phyloP scores from a whole-genome alignment of 2,113 vertebrate genomes.

The Cromileptes altivelis region DNA sequence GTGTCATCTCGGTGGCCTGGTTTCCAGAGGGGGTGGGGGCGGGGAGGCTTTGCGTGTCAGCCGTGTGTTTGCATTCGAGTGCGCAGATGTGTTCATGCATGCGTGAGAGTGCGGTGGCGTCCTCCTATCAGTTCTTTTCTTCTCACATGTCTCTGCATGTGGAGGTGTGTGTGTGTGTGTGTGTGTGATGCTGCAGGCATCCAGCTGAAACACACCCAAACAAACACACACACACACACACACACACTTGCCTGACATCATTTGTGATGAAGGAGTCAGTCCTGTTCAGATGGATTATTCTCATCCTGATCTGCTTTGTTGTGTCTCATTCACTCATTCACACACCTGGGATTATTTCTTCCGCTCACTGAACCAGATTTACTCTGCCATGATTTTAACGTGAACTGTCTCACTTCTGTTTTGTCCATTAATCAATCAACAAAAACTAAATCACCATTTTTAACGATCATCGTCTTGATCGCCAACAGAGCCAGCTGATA shows the following conservation, averaged over 20 bases:
- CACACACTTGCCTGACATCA: neutral
- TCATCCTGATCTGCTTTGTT: neutral
- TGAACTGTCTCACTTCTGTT: no score
- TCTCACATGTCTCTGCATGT: slow-evolving; percentile 45
- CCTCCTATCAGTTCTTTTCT: neutral
- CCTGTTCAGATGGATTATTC: neutral
- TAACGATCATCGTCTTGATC: no score
- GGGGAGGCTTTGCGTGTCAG: slow-evolving; percentile 27
- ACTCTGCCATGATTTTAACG: no score
- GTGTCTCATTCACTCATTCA: neutral
- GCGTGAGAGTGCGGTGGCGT: neutral
- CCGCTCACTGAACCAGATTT: no score
- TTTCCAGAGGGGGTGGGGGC: neutral
- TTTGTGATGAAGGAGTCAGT: neutral
- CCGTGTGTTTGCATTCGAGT: slow-evolving; percentile 25
- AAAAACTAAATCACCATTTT: no score
- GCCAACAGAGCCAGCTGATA: no score
- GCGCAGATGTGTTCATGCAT: slow-evolving; percentile 57
- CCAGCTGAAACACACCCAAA: neutral
- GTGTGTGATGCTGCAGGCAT: neutral
- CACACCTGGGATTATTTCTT: neutral
- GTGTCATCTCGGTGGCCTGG: slow-evolving; percentile 11
- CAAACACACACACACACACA: neutral
- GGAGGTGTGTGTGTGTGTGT: neutral
- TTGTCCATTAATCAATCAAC: no score